Evolutionary conservation across 2,113 vertebrate genomes (phyloP).

Genomic region (Lepisosteus oculatus): DNA sequence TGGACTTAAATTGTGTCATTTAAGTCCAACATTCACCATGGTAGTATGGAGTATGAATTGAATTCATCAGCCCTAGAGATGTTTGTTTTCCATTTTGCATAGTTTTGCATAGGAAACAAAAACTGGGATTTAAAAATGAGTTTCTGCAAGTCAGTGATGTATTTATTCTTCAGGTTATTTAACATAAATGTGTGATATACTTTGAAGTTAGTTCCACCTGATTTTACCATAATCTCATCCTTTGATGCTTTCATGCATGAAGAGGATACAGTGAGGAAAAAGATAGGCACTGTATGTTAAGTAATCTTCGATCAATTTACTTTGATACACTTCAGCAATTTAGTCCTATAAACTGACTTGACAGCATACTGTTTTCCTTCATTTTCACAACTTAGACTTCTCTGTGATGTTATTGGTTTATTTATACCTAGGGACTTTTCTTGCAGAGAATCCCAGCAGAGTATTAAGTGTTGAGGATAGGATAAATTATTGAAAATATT

Average conservation of each 20-base stretch:
- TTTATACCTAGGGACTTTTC: neutral
- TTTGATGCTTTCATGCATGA: neutral
- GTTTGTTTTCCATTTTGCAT: no score
- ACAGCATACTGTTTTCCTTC: neutral
- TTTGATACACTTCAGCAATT: conserved; percentile 3
- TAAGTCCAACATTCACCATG: no score
- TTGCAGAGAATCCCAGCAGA: neutral
- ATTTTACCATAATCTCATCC: neutral
- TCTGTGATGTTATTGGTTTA: neutral
- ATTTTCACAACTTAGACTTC: conserved; percentile 1
- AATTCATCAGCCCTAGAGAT: no score
- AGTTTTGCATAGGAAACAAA: no score
- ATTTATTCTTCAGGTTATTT: no score
- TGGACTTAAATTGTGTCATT: no score
- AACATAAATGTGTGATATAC: no score
- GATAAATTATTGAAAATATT: neutral
- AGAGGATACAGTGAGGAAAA: neutral
- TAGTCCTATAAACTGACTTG: neutral
- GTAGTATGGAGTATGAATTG: no score
- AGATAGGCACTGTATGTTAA: neutral
- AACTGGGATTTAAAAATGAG: no score
- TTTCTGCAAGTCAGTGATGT: no score
- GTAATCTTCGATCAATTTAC: neutral
- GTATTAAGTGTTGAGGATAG: neutral
- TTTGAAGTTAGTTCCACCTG: neutral